A percentile compares a stretch with the other conserved stretches of the same genome.
Evolutionary conservation across 2,888 invertebrate genomes (phyloP).

Genomic region (Palloptera scutellata): DNA sequence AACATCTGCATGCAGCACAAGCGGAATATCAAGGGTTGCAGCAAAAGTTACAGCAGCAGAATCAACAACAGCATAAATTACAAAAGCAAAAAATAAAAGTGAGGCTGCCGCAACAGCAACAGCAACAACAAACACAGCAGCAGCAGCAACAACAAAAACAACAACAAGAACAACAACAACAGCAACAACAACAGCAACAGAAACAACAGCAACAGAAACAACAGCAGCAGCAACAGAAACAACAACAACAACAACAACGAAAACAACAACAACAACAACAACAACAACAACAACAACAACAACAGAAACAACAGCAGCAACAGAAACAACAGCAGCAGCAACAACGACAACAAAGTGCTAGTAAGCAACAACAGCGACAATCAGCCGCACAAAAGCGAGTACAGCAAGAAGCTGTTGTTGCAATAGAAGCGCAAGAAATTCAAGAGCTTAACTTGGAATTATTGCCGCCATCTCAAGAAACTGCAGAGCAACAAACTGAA

Average conservation of each 20-base stretch:
- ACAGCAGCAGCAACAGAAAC: slow-evolving; percentile 6
- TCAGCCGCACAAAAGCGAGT: neutral
- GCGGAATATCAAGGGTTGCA: neutral
- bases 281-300: slow-evolving; percentile 15
- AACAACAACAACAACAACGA: no score
- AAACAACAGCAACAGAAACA: neutral
- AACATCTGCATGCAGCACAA: slow-evolving; percentile 16
- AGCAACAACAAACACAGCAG: slow-evolving; percentile 5
- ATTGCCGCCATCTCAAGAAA: no score
- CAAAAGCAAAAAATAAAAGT: neutral
- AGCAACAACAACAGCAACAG: slow-evolving; percentile 7
- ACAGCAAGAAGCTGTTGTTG: no score
- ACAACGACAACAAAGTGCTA: neutral
- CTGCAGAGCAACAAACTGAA: no score
- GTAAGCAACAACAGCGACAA: slow-evolving; percentile 15
- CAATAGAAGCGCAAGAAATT: no score
- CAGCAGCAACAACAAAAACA: slow-evolving; percentile 1
- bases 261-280: slow-evolving; percentile 28
- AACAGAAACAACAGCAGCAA: slow-evolving; percentile 5
- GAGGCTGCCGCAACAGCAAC: neutral
- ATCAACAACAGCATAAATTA: neutral
- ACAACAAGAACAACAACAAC: slow-evolving; percentile 17
- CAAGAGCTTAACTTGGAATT: no score
- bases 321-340: neutral
- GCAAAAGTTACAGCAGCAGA: slow-evolving; percentile 16